These are phyloP conservation scores for Anthonomus grandis DNA, from an alignment of 1,140 invertebrate genomes.

Conservation along the genomic window DNA sequence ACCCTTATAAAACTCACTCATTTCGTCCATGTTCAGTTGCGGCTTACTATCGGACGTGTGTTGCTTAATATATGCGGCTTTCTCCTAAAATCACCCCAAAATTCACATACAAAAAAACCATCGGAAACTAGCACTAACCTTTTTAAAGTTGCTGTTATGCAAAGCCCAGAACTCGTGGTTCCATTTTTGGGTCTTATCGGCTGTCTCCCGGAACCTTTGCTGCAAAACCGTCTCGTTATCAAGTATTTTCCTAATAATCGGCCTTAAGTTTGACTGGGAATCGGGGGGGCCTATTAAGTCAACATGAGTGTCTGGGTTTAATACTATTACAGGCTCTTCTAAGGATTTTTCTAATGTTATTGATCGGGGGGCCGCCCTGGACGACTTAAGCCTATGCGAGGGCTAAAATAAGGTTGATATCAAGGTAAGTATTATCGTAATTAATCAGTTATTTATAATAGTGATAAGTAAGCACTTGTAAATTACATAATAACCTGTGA, in stretches of 20 bases:
- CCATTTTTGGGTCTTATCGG: constrained; percentile 70
- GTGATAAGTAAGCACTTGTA: too few relatives aligned
- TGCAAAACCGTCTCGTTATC: constrained; percentile 64
- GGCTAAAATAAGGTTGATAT: too few relatives aligned
- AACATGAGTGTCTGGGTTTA: constrained; percentile 39
- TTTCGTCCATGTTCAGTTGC: constrained; percentile 69
- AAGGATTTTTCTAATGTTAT: too few relatives aligned
- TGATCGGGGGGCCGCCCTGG: too few relatives aligned
- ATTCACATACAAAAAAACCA: background rate
- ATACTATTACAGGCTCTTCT: constrained; percentile 40
- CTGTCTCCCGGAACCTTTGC: constrained; percentile 59
- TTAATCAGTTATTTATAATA: too few relatives aligned
- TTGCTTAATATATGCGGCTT: constrained; percentile 58
- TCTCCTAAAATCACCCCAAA: constrained; percentile 53
- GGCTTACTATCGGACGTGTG: constrained; percentile 46
- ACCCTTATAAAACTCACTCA: constrained; percentile 81
- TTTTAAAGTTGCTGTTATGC: constrained; percentile 69
- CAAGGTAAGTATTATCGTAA: too few relatives aligned
- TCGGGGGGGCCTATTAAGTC: constrained; percentile 73
- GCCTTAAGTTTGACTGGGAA: constrained; percentile 71
- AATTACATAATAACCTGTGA: too few relatives aligned
- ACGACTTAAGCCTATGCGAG: too few relatives aligned
- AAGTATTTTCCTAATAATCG: constrained; percentile 62
- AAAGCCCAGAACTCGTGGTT: constrained; percentile 77
- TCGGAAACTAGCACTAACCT: constrained; percentile 39